Evolutionary conservation across 2,797 vertebrate species (phyloP), one percentile per base, ranked within the genome.

Genomic region (Chromis chromis): DNA sequence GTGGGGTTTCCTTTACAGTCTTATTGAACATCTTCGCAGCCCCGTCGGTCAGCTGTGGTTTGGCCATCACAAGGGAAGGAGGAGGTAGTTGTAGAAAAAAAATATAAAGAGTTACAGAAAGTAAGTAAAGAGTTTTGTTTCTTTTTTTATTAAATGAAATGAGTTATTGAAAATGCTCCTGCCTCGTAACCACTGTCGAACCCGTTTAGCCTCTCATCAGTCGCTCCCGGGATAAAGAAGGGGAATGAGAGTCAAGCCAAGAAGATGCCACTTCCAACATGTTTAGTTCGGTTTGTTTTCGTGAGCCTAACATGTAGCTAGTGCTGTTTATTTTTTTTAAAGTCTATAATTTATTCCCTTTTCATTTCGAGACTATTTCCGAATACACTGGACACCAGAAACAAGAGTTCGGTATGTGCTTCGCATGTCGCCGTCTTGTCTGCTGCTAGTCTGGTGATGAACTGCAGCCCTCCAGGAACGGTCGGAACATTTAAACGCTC

Each of bases 251-350:
- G 56, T 79, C 50, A 64, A 89, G 87, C 84, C 84, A 82, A 83
- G 78, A 85, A 79, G 86, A 91, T 54, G 86, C 86, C 86, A 82
- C 84, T 74, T 76, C 59, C 7, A 39, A 48, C 48, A 27, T 3
- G 5, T 83, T 76, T 86, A 83, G 52, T 84, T 86, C 0, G 25
- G 9, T 73, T 79, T 65, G 59, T 81, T 84, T 81, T 59, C 1
- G 72, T 88, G 77, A 86, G 74, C 80, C 80, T 78, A 66, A 81
- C 82, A 69, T 86, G 89, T 91, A 86, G 88, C 88, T 88, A 55
- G 55, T 84, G 67, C 54, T 77, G 70, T 67, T 40, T 64, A 7
- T 4, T n/a, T 25, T 39, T 9, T 19, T 74, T 76, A 74, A 2
- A 13, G 73, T 70, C 85, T 58, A 6, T 56, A 3, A 80, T 77